These are phyloP conservation scores for Hypomecis punctinalis DNA, from an alignment of 2,888 invertebrate genomes.

Conservation along the genomic window DNA sequence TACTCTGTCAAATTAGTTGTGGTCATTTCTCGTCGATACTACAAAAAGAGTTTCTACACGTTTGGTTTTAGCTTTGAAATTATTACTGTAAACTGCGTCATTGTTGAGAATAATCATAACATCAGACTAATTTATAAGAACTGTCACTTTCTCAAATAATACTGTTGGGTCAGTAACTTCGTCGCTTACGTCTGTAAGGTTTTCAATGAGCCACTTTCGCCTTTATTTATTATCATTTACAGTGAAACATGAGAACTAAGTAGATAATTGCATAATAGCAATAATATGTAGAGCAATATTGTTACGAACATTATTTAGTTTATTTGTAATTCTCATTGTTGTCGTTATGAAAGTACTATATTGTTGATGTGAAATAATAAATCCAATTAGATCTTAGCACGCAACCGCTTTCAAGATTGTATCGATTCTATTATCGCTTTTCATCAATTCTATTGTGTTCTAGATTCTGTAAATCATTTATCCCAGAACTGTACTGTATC, in stretches of 20 bases:
- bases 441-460: constrained; percentile 13
- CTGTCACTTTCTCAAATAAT: constrained; percentile 30
- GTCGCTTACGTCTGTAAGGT: constrained; percentile 29
- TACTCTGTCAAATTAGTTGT: not conserved
- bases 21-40: no score
- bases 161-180: constrained; percentile 7
- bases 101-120: no score
- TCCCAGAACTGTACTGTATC: no score
- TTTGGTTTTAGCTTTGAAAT: no score
- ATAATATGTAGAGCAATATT: constrained; percentile 21
- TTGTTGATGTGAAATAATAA: constrained; percentile 42
- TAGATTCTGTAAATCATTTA: constrained; percentile 4
- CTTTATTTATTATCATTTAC: constrained; percentile 46
- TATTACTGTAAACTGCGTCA: no score
- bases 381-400: constrained; percentile 43
- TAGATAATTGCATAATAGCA: constrained; percentile 51
- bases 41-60: no score
- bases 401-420: constrained; percentile 33
- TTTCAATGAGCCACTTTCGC: constrained; percentile 41
- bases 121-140: no score
- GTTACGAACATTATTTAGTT: constrained; percentile 47
- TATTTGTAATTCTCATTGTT: constrained; percentile 37
- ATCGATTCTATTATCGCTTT: constrained; percentile 21
- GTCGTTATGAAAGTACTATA: constrained; percentile 35
- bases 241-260: constrained; percentile 48